Percentiles rank a stretch among this genome's conserved stretches.
Conservation (phyloP, 2,888 invertebrate species). For the Hylaea fasciaria region DNA sequence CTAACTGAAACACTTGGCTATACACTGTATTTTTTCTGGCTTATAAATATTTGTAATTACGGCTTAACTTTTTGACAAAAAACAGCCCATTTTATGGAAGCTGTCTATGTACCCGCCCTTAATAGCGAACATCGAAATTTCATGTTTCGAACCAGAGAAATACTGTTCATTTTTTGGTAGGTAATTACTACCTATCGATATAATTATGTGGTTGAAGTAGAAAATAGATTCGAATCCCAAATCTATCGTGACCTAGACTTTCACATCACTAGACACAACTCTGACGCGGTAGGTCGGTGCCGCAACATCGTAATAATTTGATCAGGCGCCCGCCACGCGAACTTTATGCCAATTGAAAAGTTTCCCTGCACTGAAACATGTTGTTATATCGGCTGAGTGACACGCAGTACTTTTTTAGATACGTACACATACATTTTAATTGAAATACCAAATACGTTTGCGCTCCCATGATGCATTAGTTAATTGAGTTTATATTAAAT, state of each 20-base stretch:
- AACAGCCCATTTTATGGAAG: too few relatives aligned
- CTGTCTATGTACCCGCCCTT: too few relatives aligned
- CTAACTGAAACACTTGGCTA: too few relatives aligned
- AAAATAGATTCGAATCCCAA: background rate
- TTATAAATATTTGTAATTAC: too few relatives aligned
- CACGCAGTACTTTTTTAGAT: slow-evolving; percentile 39
- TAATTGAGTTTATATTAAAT: slow-evolving; percentile 31
- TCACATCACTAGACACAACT: slow-evolving; percentile 46
- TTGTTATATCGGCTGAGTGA: slow-evolving; percentile 70
- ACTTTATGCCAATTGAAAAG: slow-evolving; percentile 55
- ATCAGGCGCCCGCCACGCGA: slow-evolving; percentile 68
- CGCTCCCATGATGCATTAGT: slow-evolving; percentile 28
- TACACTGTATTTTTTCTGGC: too few relatives aligned
- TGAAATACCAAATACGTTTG: slow-evolving; percentile 14
- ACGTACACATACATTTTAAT: slow-evolving; percentile 13
- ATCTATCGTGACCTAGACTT: background rate
- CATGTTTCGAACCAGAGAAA: too few relatives aligned
- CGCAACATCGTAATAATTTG: slow-evolving; percentile 82
- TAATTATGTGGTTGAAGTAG: background rate
- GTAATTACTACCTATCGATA: too few relatives aligned
- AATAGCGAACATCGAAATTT: too few relatives aligned
- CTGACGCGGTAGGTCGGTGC: slow-evolving; percentile 59
- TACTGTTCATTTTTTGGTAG: too few relatives aligned
- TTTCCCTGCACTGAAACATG: slow-evolving; percentile 75
- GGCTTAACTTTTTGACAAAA: too few relatives aligned